phyloP scores from a whole-genome alignment of 2,797 vertebrate species.

The Bovichtus variegatus region DNA sequence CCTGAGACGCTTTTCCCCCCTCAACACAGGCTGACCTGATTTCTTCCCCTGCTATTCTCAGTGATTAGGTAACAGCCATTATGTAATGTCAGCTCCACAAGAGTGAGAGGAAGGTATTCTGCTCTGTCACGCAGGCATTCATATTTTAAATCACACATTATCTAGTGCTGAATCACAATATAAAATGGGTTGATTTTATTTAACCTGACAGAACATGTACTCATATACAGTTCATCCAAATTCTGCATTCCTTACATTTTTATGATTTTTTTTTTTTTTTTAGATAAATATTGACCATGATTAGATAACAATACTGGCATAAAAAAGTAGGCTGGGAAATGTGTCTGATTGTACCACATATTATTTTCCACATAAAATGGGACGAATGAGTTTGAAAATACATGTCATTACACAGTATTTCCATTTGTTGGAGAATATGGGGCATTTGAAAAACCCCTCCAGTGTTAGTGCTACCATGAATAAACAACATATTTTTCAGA shows the following conservation, averaged over 20 bases:
- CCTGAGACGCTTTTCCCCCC: slow-evolving; percentile 24
- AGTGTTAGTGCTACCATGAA: no score
- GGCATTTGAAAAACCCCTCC: not conserved
- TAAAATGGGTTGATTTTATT: not conserved
- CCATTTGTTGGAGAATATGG: not conserved
- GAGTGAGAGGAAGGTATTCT: slow-evolving; percentile 65
- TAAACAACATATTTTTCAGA: not conserved
- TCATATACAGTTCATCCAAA: no score
- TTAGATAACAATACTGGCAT: not conserved
- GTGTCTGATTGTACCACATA: not conserved
- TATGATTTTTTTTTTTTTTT: not conserved
- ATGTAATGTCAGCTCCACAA: slow-evolving; percentile 77
- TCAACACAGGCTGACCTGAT: slow-evolving; percentile 75
- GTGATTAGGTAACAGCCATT: slow-evolving; percentile 82
- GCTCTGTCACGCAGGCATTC: slow-evolving; percentile 34
- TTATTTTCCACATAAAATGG: not conserved
- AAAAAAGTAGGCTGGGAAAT: no score
- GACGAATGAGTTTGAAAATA: not conserved
- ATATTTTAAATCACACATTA: slow-evolving; percentile 10
- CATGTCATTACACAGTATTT: not conserved
- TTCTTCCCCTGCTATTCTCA: slow-evolving; percentile 67
- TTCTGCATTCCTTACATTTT: no score
- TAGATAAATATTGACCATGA: not conserved
- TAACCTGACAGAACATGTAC: not conserved
- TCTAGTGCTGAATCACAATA: not conserved